Conservation (phyloP, 2,113 vertebrate species). For the Menura novaehollandiae region DNA sequence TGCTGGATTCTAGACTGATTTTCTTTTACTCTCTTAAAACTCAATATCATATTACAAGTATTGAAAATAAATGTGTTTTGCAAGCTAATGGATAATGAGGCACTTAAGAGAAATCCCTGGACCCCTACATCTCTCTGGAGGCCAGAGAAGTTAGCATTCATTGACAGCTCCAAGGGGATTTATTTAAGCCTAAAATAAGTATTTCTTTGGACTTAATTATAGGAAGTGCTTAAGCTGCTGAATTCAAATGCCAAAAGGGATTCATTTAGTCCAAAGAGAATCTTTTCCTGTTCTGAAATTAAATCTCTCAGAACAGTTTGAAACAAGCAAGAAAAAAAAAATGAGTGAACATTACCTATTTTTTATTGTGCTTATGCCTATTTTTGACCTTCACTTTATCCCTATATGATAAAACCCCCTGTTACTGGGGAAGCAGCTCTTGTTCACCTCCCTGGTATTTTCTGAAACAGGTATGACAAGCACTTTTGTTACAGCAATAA, state of each 20-base stretch:
- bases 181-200: slow-evolving; percentile 67
- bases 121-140: slow-evolving; percentile 17
- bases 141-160: slow-evolving; percentile 38
- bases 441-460: neutral
- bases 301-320: slow-evolving; percentile 41
- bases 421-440: neutral
- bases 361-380: neutral
- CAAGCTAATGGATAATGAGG: slow-evolving; percentile 29
- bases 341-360: neutral
- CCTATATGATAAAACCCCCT: rapidly evolving
- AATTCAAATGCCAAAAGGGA: slow-evolving; percentile 51
- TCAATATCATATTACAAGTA: slow-evolving; percentile 52
- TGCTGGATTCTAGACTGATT: neutral
- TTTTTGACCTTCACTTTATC: neutral
- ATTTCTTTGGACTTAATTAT: slow-evolving; percentile 57
- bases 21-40: slow-evolving; percentile 9
- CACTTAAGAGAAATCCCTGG: slow-evolving; percentile 34
- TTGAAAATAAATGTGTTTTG: slow-evolving; percentile 55
- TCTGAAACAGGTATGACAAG: neutral
- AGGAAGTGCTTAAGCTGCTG: slow-evolving; percentile 55
- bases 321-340: neutral
- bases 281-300: slow-evolving; percentile 64
- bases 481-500: neutral
- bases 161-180: slow-evolving; percentile 63
- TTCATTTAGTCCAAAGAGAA: slow-evolving; percentile 48